Conservation (phyloP, 2,797 vertebrate species). For the Acomys russatus region DNA sequence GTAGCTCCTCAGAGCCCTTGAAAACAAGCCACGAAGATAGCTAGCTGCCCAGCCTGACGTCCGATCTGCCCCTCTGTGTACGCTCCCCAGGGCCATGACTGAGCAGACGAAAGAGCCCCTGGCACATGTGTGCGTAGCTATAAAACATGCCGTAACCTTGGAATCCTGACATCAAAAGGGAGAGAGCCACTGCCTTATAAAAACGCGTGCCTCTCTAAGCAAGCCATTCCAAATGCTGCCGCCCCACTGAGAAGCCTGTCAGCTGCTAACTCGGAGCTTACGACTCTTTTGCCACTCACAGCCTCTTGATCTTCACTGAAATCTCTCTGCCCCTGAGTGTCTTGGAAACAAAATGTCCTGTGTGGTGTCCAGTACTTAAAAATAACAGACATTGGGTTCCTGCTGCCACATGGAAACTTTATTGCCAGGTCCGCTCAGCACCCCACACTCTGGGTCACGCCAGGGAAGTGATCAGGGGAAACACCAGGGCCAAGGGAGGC, state of each 20-base stretch:
- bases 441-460: not conserved
- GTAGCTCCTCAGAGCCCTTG: not conserved
- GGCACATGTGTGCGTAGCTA: constrained; percentile 68
- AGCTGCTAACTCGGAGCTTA: constrained; percentile 76
- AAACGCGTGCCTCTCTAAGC: constrained; percentile 64
- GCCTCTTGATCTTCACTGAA: constrained; percentile 80
- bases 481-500: not conserved
- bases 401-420: constrained; percentile 73
- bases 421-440: constrained; percentile 52
- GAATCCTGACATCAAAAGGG: constrained; percentile 80
- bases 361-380: constrained; percentile 80
- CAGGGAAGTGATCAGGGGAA: not conserved
- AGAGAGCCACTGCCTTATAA: constrained; percentile 70
- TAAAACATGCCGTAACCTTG: constrained; percentile 75
- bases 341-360: constrained; percentile 81
- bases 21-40: not conserved
- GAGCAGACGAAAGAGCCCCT: constrained; percentile 25
- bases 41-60: not conserved
- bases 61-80: not conserved
- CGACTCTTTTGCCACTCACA: constrained; percentile 54
- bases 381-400: constrained; percentile 78
- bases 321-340: constrained; percentile 76
- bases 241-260: constrained; percentile 77
- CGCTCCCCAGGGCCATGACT: constrained; percentile 31
- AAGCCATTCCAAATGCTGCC: constrained; percentile 69